These are phyloP conservation scores for Phalacrocorax carbo DNA, from an alignment of 2,113 vertebrate species.

Conservation along the genomic window DNA sequence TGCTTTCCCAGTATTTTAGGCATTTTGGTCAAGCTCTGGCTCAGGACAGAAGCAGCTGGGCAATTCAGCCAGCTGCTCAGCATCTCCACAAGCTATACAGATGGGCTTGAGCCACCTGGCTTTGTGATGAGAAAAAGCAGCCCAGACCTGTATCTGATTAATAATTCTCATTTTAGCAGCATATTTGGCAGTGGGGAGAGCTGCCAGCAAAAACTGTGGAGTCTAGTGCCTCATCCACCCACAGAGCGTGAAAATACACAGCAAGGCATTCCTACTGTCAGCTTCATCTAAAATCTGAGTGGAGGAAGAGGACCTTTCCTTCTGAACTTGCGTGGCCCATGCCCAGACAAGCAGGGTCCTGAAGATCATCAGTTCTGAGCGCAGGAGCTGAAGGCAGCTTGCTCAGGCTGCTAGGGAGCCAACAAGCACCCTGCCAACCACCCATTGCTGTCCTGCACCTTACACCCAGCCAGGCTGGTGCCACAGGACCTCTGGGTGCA, in stretches of 20 bases:
- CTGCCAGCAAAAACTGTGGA: neutral
- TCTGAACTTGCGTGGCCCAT: accelerated
- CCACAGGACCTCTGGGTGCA: too few species aligned
- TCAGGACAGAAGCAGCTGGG: neutral
- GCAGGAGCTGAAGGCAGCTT: neutral
- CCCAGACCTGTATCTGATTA: neutral
- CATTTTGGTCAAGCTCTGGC: neutral
- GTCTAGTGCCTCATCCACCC: neutral
- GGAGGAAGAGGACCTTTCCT: neutral
- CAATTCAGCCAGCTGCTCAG: neutral
- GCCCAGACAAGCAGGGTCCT: neutral
- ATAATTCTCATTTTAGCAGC: neutral
- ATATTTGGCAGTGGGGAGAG: neutral
- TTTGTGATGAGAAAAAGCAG: neutral
- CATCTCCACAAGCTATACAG: accelerated
- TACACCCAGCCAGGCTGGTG: neutral
- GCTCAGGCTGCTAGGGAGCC: neutral
- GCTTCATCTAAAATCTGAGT: neutral
- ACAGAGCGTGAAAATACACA: neutral
- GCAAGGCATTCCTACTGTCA: neutral
- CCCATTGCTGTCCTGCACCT: neutral
- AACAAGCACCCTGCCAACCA: neutral
- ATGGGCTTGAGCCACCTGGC: neutral
- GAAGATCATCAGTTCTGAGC: neutral
- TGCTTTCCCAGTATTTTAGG: neutral